phyloP scores from a whole-genome alignment of 2,888 invertebrate genomes.

The Drosophila seclusa region DNA sequence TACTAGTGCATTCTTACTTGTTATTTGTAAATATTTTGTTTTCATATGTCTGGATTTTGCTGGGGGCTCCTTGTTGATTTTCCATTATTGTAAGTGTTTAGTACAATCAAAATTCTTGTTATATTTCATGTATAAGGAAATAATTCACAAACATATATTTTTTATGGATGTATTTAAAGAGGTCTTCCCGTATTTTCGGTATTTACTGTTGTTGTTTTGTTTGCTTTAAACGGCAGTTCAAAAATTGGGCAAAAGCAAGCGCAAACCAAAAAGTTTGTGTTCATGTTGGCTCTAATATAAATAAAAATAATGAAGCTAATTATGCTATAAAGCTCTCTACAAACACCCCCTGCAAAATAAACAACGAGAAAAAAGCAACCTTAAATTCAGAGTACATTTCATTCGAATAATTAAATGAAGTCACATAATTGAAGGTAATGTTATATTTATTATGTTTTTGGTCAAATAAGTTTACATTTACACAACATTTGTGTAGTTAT shows the following conservation, averaged over 20 bases:
- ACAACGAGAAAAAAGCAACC: background rate
- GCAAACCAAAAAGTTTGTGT: background rate
- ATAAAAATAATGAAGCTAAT: background rate
- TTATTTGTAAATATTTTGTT: background rate
- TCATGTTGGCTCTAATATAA: background rate
- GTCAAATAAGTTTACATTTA: background rate
- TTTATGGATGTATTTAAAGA: background rate
- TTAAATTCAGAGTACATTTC: background rate
- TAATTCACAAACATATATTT: background rate
- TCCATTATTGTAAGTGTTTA: slow-evolving; percentile 39
- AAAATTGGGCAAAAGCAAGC: background rate
- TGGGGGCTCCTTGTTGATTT: slow-evolving; percentile 34
- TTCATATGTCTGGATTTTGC: slow-evolving; percentile 17
- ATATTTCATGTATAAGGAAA: background rate
- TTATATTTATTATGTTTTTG: background rate
- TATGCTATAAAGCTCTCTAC: background rate
- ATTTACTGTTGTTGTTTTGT: slow-evolving; percentile 1
- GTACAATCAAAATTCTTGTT: slow-evolving; percentile 8
- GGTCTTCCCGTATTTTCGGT: background rate
- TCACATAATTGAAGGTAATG: background rate
- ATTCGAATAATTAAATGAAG: background rate
- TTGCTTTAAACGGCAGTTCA: background rate
- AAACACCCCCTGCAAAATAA: background rate
- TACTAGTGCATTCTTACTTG: background rate
- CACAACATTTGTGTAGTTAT: background rate